These are phyloP conservation scores for Paracyclopina nana DNA, from an alignment of 1,140 invertebrate genomes.

Conservation along the genomic window DNA sequence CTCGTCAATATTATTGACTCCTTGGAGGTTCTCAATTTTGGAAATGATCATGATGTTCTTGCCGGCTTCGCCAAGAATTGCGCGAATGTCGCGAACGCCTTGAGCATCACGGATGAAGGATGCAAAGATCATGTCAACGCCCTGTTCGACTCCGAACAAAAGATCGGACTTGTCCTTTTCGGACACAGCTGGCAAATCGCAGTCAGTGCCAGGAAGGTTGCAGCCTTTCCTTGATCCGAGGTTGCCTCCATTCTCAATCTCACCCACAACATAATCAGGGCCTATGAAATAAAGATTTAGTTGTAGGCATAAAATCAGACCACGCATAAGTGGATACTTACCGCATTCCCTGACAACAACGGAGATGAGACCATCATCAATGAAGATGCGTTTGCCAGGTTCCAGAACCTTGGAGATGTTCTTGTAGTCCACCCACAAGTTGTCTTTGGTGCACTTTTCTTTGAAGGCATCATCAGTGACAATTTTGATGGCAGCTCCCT, in stretches of 20 bases:
- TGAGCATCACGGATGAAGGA: slow-evolving; percentile 89
- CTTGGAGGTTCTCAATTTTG: slow-evolving; percentile 95
- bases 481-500: slow-evolving; percentile 62
- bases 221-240: slow-evolving; percentile 92
- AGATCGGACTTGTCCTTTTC: slow-evolving; percentile 93
- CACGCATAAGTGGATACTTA: no score
- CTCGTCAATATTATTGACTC: slow-evolving; percentile 77
- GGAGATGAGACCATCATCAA: slow-evolving; percentile 96
- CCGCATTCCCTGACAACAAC: slow-evolving; percentile 54
- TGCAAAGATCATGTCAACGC: slow-evolving; percentile 94
- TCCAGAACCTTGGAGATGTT: slow-evolving; percentile 90
- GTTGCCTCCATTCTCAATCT: slow-evolving; percentile 87
- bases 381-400: slow-evolving; percentile 63
- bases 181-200: slow-evolving; percentile 92
- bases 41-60: slow-evolving; percentile 88
- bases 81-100: slow-evolving; percentile 67
- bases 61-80: slow-evolving; percentile 52
- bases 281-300: no score
- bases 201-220: slow-evolving; percentile 84
- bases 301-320: no score
- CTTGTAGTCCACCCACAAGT: slow-evolving; percentile 70
- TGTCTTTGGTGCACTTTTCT: slow-evolving; percentile 55
- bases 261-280: slow-evolving; percentile 40
- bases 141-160: slow-evolving; percentile 80
- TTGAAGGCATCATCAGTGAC: slow-evolving; percentile 60